Evolutionary conservation across 2,888 invertebrate species (phyloP), one percentile per base, ranked within the genome.

Genomic region (Trachelus troglodyta): DNA sequence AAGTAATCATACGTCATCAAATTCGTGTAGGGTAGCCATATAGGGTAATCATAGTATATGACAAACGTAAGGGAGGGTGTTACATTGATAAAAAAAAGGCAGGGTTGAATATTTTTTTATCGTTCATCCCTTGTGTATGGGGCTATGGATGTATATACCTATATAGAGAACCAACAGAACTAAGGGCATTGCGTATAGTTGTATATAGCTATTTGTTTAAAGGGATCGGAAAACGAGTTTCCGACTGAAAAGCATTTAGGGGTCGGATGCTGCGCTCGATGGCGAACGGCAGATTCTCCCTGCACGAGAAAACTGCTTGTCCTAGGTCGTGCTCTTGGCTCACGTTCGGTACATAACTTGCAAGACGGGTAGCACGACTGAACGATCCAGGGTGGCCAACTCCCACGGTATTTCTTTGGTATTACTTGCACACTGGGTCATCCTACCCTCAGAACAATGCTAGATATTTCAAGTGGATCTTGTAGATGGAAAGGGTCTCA

Each of bases 281-380:
- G 23, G 56, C 9, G 6, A 56, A 56, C 23, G 56, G 56, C 23
- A 56, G 56, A 71, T 11, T 34, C 11, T 11, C 33, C 33, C 31
- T 34, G 71, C 2, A 71, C 31, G 75, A 77, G 81, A 75, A 79
- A 83, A 84, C 81, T 81, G 81, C 81, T 85, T 83, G 86, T 84
- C 84, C 83, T 85, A 84, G 85, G 85, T 86, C 84, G 83, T 77
- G 83, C 75, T 83, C 79, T 75, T 75, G 80, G 81, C 82, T 85
- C 87, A 87, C 87, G 87, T 85, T 82, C 84, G 81, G 80, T 83
- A 83, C 84, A 87, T 87, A 87, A 87, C 87, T 87, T 82, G 84
- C 83, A 80, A 76, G 81, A 78, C 78, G 80, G 76, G 79, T 74
- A 78, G 76, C 77, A 75, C 69, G 56, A 76, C 75, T 73, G 73